phyloP scores from a whole-genome alignment of 2,797 vertebrate species.

The Diplodus sargus region DNA sequence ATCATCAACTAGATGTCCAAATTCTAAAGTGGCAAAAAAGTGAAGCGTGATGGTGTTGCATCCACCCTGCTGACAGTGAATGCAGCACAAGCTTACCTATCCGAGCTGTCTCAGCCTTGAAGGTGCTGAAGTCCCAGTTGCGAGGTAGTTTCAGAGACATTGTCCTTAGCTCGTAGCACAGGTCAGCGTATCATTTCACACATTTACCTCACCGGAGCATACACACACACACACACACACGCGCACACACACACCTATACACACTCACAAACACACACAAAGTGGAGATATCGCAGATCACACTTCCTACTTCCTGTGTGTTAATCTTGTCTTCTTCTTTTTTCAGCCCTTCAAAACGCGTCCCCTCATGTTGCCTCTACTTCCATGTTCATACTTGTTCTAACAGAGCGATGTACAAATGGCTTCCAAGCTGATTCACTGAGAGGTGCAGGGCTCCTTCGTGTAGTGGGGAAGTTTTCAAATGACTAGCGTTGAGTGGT shows the following conservation, averaged over 20 bases:
- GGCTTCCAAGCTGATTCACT: slow-evolving; percentile 19
- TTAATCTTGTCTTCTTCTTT: slow-evolving; percentile 72
- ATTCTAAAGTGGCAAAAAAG: not conserved
- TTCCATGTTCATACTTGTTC: slow-evolving; percentile 66
- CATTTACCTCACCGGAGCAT: slow-evolving; percentile 29
- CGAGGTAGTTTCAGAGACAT: slow-evolving; percentile 97
- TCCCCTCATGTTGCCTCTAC: slow-evolving; percentile 67
- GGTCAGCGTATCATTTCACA: slow-evolving; percentile 70
- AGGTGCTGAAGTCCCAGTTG: slow-evolving; percentile 95
- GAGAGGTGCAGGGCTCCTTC: not conserved
- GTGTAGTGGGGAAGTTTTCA: slow-evolving; percentile 28
- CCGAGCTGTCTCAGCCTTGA: slow-evolving; percentile 88
- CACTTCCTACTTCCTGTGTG: slow-evolving; percentile 86
- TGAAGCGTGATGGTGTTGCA: slow-evolving; percentile 7
- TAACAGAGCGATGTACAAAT: slow-evolving; percentile 19
- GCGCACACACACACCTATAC: slow-evolving; percentile 16
- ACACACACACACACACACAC: slow-evolving; percentile 28
- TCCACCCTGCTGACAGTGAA: slow-evolving; percentile 35
- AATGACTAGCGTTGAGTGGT: slow-evolving; percentile 41
- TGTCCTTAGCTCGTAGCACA: slow-evolving; percentile 62
- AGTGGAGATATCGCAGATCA: slow-evolving; percentile 61
- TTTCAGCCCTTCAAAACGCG: slow-evolving; percentile 60
- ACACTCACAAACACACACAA: slow-evolving; percentile 21
- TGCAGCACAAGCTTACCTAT: slow-evolving; percentile 87
- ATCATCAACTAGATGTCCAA: not conserved